phyloP scores from a whole-genome alignment of 2,888 invertebrate species.

The Ligdia adustata region DNA sequence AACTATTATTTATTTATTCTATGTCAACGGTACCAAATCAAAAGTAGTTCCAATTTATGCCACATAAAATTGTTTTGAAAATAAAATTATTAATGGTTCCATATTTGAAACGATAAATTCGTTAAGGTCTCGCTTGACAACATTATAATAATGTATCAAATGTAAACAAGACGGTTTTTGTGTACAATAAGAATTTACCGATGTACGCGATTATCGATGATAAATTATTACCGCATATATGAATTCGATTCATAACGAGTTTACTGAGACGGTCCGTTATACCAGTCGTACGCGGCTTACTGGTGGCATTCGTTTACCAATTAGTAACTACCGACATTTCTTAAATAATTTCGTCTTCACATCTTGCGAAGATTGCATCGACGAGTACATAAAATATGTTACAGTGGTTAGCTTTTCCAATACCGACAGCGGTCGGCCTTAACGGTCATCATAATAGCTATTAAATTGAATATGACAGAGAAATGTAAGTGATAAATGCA shows the following conservation, averaged over 20 bases:
- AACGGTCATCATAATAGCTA: slow-evolving; percentile 58
- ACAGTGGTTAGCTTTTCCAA: slow-evolving; percentile 27
- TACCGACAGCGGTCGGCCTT: slow-evolving; percentile 43
- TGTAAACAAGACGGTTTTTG: slow-evolving; percentile 37
- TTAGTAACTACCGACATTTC: slow-evolving; percentile 66
- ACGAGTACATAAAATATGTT: slow-evolving; percentile 26
- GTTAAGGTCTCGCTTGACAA: slow-evolving; percentile 7
- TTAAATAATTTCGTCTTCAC: slow-evolving; percentile 64
- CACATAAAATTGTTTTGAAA: no score
- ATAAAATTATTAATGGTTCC: background rate
- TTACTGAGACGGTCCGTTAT: slow-evolving; percentile 66
- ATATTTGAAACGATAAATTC: background rate
- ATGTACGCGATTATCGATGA: slow-evolving; percentile 51
- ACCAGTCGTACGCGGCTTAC: slow-evolving; percentile 57
- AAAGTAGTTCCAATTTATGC: no score
- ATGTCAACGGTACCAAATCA: background rate
- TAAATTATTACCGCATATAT: slow-evolving; percentile 47
- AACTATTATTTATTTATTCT: no score
- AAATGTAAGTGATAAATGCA: slow-evolving; percentile 60
- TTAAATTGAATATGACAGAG: slow-evolving; percentile 62
- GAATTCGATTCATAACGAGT: slow-evolving; percentile 71
- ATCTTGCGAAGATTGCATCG: slow-evolving; percentile 35
- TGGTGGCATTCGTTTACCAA: slow-evolving; percentile 59
- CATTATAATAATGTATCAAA: slow-evolving; percentile 7
- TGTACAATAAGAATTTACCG: slow-evolving; percentile 31